Evolutionary conservation across 92 coral and sea anemone species (phyloP).

Genomic region (Pocillopora meandrina): DNA sequence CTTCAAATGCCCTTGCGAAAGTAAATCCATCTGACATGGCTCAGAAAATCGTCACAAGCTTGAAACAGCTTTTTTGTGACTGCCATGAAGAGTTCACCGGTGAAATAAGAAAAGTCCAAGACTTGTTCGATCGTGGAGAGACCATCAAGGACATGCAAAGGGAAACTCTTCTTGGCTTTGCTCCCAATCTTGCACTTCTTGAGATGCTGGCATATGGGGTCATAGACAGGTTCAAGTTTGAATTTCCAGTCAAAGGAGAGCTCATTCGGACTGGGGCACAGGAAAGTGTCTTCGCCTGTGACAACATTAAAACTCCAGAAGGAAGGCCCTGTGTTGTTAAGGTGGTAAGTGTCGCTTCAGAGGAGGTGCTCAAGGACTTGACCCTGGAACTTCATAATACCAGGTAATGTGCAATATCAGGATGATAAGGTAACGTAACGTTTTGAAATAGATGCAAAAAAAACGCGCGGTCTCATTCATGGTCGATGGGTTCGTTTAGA

Average conservation of each 20-base stretch:
- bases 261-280: conserved; percentile 71
- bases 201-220: conserved; percentile 72
- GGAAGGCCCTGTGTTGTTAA: conserved; percentile 74
- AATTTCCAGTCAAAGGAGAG: conserved; percentile 54
- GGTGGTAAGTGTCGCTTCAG: conserved; percentile 52
- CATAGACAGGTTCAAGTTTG: conserved; percentile 56
- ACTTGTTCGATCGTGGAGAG: conserved; percentile 50
- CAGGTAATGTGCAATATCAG: conserved; percentile 31
- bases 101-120: conserved; percentile 45
- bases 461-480: no score
- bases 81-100: conserved; percentile 52
- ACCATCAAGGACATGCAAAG: conserved; percentile 67
- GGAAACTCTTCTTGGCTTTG: conserved; percentile 40
- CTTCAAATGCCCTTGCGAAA: conserved; percentile 30
- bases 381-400: conserved; percentile 72
- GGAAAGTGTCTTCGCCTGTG: conserved; percentile 62
- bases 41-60: conserved; percentile 25
- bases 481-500: no score
- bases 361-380: conserved; percentile 64
- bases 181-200: conserved; percentile 65
- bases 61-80: conserved; percentile 41
- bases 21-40: conserved; percentile 36
- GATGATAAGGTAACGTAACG: no score
- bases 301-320: conserved; percentile 57
- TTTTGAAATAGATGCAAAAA: no score